Evolutionary conservation across 64 coral and sea anemone genomes (phyloP), one percentile per base, ranked within the genome.

Genomic region (Stichodactyla mertensii): DNA sequence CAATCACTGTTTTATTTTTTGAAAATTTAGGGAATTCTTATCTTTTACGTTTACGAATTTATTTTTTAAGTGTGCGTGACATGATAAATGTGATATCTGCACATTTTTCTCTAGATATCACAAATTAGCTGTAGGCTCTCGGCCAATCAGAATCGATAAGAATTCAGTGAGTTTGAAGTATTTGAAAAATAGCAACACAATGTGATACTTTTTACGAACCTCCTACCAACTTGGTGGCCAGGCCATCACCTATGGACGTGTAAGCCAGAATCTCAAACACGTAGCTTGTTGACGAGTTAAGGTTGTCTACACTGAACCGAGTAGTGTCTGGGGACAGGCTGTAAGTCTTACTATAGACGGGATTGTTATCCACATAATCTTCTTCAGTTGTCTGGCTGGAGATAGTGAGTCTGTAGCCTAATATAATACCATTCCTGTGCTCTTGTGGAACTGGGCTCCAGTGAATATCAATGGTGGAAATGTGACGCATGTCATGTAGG

Each of bases 401-500:
- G 36, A 45, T 45, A 4, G 18, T 23, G 18, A 87, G 51, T 2
- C 27, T 78, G 62, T 87, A 92, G 45, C 90, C 90, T 12, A 7
- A 10, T 23, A 92, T 92, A 45, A 57, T 52, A 57, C 90, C 90
- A 64, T 87, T 82, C 11, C 45, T 82, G 11, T 55, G 10, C 6
- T 52, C 23, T 16, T 52, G 5, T 0, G 90, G 90, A 24, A 92
- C 78, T 83, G 5, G 6, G 8, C 26, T 6, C 90, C 90, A 92
- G 16, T 31, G 55, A 14, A 85, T 19, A 18, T 28, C 53, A 60
- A 92, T 66, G 0, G 36, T 78, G 15, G 57, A 82, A 10, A 19
- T 74, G 7, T 74, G 58, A 15, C 74, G 56, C 78, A 92, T 52
- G 16, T 87, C 62, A 0, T 87, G 2, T 4, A 60, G 19, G 4